Percentiles rank a stretch among this genome's conserved stretches.
phyloP scores from a whole-genome alignment of 2,113 vertebrate genomes.

The Lates calcarifer region DNA sequence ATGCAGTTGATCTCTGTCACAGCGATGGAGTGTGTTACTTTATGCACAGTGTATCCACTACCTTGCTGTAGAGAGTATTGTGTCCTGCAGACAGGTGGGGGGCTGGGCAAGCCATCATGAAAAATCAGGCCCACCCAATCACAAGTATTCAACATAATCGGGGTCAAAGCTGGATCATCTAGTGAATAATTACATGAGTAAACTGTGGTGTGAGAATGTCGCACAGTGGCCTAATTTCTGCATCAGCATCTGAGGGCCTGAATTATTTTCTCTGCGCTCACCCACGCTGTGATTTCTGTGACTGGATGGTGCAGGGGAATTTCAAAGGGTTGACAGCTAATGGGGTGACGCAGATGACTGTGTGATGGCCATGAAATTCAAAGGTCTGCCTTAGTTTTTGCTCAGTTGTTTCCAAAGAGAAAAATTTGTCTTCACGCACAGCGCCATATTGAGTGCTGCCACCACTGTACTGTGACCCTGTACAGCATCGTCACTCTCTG shows the following conservation, averaged over 20 bases:
- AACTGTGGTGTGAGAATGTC: neutral
- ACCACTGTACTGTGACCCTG: neutral
- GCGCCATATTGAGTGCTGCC: slow-evolving; percentile 15
- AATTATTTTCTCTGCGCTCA: slow-evolving; percentile 24
- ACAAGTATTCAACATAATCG: neutral
- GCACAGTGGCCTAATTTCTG: neutral
- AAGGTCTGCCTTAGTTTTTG: slow-evolving; percentile 19
- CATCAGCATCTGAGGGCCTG: slow-evolving; percentile 5
- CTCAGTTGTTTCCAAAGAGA: slow-evolving; percentile 20
- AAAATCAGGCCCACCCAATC: neutral
- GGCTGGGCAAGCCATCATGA: too few relatives aligned
- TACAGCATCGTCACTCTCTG: too few relatives aligned
- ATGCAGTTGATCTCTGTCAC: neutral
- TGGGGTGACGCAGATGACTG: slow-evolving; percentile 40
- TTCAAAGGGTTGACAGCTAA: slow-evolving; percentile 21
- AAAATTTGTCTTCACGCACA: neutral
- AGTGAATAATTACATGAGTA: slow-evolving; percentile 18
- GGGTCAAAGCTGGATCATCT: neutral
- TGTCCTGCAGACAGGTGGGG: neutral
- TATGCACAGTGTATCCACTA: neutral
- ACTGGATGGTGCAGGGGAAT: neutral
- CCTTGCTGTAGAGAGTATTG: neutral
- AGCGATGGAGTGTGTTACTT: neutral
- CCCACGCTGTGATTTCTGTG: slow-evolving; percentile 29
- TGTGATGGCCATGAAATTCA: slow-evolving; percentile 17